Conservation (phyloP, 2,113 vertebrate genomes). For the Nematolebias whitei region DNA sequence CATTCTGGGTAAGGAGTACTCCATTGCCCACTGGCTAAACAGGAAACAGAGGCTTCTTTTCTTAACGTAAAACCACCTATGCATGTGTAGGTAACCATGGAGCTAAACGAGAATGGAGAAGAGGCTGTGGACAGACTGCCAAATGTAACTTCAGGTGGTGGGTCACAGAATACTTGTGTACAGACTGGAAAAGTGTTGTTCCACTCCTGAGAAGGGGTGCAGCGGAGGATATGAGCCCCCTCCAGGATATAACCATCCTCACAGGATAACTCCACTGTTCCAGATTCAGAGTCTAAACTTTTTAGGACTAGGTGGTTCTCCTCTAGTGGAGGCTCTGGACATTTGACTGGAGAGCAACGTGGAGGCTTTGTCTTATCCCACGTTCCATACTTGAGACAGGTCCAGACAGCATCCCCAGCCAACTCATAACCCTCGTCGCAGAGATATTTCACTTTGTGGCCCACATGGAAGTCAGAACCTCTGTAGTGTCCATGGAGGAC, state of each 20-base stretch:
- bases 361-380: constrained; percentile 88
- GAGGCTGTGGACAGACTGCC: constrained; percentile 79
- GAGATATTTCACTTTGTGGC: constrained; percentile 87
- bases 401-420: constrained; percentile 87
- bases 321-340: constrained; percentile 89
- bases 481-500: constrained; percentile 83
- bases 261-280: constrained; percentile 88
- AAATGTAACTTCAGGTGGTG: constrained; percentile 88
- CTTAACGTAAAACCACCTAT: constrained; percentile 90
- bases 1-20: constrained; percentile 90
- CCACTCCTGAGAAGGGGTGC: constrained; percentile 88
- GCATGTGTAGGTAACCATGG: constrained; percentile 85
- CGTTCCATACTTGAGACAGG: constrained; percentile 88
- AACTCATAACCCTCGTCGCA: constrained; percentile 95
- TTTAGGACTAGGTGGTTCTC: constrained; percentile 91
- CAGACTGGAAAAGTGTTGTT: constrained; percentile 94
- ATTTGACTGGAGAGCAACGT: constrained; percentile 87
- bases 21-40: constrained; percentile 88
- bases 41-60: constrained; percentile 79
- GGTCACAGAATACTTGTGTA: constrained; percentile 85
- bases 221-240: constrained; percentile 87
- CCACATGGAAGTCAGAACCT: constrained; percentile 87
- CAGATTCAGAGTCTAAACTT: constrained; percentile 81
- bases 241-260: constrained; percentile 88
- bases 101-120: constrained; percentile 81